Conservation (phyloP, 2,888 invertebrate genomes). For the Epistrophella euchroma region DNA sequence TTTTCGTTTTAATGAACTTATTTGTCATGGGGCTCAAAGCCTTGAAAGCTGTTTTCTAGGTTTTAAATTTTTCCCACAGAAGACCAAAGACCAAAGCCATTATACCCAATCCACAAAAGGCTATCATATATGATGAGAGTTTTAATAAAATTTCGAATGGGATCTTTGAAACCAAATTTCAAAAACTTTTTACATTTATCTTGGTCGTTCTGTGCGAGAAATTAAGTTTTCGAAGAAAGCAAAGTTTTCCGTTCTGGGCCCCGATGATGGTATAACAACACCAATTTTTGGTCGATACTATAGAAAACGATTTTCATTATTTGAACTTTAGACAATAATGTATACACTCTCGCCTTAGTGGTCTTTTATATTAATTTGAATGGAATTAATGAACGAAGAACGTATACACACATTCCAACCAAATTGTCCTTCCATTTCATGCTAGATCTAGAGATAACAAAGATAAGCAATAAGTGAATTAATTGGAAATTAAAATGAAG, state of each 20-base stretch:
- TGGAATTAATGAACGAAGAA: conserved; percentile 31
- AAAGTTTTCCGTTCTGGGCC: conserved; percentile 20
- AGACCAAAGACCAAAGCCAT: not conserved
- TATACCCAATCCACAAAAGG: not conserved
- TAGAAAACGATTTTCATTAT: conserved; percentile 27
- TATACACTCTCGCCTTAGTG: conserved; percentile 2
- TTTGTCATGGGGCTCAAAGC: not conserved
- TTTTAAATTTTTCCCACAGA: not conserved
- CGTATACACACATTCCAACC: not conserved
- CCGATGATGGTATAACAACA: not conserved
- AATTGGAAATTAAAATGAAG: conserved; percentile 35
- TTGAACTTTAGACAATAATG: conserved; percentile 18
- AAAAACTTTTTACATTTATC: conserved; percentile 45
- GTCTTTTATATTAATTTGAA: conserved; percentile 45
- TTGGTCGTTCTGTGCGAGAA: conserved; percentile 10
- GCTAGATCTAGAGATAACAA: conserved; percentile 3
- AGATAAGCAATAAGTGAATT: not conserved
- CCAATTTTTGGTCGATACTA: not conserved
- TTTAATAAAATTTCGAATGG: conserved; percentile 14
- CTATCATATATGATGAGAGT: conserved; percentile 15
- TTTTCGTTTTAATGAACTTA: conserved; percentile 10
- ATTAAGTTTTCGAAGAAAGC: conserved; percentile 26
- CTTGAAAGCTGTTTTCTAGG: not conserved
- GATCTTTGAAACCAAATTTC: conserved; percentile 13
- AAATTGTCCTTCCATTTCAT: conserved; percentile 29